Evolutionary conservation across 2,888 invertebrate species (phyloP).

Genomic region (Atrina japonica): DNA sequence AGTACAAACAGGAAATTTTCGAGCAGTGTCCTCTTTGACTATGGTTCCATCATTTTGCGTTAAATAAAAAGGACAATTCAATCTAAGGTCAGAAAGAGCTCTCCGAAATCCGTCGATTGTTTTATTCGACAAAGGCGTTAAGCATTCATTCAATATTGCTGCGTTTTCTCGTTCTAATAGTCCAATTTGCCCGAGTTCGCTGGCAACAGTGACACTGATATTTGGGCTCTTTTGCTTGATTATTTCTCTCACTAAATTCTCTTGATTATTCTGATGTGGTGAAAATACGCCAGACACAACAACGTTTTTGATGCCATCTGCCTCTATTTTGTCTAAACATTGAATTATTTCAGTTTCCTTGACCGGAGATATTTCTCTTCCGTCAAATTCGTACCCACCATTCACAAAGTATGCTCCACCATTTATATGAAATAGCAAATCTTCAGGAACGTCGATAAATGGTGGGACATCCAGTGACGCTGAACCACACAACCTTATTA

Average conservation of each 20-base stretch:
- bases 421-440: constrained; percentile 55
- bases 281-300: constrained; percentile 75
- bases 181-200: constrained; percentile 73
- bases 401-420: constrained; percentile 59
- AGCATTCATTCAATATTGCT: constrained; percentile 75
- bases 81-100: constrained; percentile 62
- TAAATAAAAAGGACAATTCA: constrained; percentile 73
- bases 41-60: constrained; percentile 79
- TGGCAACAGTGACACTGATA: constrained; percentile 70
- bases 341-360: constrained; percentile 62
- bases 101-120: constrained; percentile 67
- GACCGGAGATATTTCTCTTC: constrained; percentile 62
- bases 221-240: constrained; percentile 60
- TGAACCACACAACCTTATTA: constrained; percentile 74
- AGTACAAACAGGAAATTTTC: constrained; percentile 69
- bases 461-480: constrained; percentile 71
- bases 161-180: constrained; percentile 78
- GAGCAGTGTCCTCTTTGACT: constrained; percentile 67
- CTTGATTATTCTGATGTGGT: constrained; percentile 68
- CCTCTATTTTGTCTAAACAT: constrained; percentile 50
- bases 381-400: constrained; percentile 76
- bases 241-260: constrained; percentile 56
- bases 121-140: constrained; percentile 68
- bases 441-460: constrained; percentile 70
- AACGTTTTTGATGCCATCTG: constrained; percentile 60